Evolutionary conservation across 53 echinoderm and acorn worm species (phyloP), one percentile per base, ranked within the genome.

Genomic region (Antedon mediterranea): DNA sequence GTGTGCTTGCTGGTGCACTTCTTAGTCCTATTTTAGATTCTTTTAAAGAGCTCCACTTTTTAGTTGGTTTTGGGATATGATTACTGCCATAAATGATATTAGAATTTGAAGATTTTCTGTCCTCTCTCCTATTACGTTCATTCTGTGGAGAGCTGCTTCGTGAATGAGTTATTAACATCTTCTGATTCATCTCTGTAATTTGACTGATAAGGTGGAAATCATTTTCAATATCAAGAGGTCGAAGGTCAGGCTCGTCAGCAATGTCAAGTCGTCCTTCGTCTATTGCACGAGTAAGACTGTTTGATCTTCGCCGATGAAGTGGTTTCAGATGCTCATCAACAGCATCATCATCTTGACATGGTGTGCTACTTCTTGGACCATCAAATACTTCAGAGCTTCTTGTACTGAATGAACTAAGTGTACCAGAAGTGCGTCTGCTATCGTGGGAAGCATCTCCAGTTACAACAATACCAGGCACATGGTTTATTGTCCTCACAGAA

Each of bases 201-300:
- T 90, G 93, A 8, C 88, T 84, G 31, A 93, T 88, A 29, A 93
- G 74, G 28, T 88, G 81, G 33, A 93, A 88, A 75, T 93, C 93
- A 8, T 85, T 81, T 28, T 85, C 84, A 33, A 90, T 86, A 33
- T 90, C 82, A 28, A 84, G 78, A 0, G 97, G 76, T 29, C 84
- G 76, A 72, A 79, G 74, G 18, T 80, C 44, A 20, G 82, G 77
- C 43, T 90, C 90, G 23, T 84, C 88, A 73, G 33, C 76, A 20
- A 97, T 90, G 32, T 92, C 90, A n/a, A 97, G 81, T 28, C 84
- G 84, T 29, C 97, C 97, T 77, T 92, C 97, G 34, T 88, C 84
- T 57, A 91, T 33, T 31, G 97, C 97, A n/a, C 92, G 81, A 28
- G 89, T 82, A 82, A 97, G 83, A 74, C 97, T 97, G 79, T 83